phyloP scores from a whole-genome alignment of 2,797 vertebrate genomes.

The Tenualosa ilisha region DNA sequence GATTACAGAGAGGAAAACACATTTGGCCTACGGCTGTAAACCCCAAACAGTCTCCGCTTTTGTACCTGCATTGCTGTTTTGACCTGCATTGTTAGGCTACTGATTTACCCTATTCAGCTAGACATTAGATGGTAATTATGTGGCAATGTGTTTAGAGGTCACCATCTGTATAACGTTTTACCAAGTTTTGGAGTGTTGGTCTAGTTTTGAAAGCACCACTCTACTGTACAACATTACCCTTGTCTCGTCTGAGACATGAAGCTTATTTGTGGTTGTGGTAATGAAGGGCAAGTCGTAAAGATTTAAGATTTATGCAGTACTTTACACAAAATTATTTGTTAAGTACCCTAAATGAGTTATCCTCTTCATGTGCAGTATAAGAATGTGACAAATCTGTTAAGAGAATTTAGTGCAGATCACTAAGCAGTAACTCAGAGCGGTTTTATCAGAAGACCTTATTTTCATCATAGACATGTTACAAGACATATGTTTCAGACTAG shows the following conservation, averaged over 20 bases:
- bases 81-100: background rate
- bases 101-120: background rate
- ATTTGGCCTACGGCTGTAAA: background rate
- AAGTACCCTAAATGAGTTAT: background rate
- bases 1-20: background rate
- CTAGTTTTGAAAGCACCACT: background rate
- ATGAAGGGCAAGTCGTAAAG: background rate
- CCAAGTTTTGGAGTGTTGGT: background rate
- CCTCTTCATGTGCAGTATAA: background rate
- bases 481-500: background rate
- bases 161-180: conserved; percentile 4
- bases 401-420: background rate
- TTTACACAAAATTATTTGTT: background rate
- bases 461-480: background rate
- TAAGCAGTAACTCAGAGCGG: background rate
- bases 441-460: no score
- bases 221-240: background rate
- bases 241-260: background rate
- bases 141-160: background rate
- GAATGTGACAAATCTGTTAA: background rate
- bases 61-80: background rate
- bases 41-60: background rate
- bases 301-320: background rate
- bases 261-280: background rate
- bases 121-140: conserved; percentile 3